Evolutionary conservation across 1,140 invertebrate species (phyloP).

Genomic region (Phymorhynchus buccinoides): DNA sequence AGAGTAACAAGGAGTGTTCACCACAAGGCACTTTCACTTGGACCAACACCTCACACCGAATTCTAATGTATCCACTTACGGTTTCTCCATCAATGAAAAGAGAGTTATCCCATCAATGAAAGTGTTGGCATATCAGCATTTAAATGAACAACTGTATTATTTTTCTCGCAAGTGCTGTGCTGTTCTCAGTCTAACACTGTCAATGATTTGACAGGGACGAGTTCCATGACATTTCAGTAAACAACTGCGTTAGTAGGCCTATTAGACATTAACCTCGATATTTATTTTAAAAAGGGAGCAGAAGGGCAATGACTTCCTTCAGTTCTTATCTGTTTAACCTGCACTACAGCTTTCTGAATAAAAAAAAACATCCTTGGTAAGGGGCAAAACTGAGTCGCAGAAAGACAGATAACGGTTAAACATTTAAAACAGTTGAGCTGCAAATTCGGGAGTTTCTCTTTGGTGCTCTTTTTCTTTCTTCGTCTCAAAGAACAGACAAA

Average conservation of each 20-base stretch:
- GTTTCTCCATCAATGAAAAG: too few species aligned
- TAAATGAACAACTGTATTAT: too few species aligned
- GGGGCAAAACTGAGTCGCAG: too few species aligned
- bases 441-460: neutral
- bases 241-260: neutral
- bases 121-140: too few species aligned
- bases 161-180: too few species aligned
- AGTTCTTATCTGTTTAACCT: neutral
- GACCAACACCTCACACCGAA: neutral
- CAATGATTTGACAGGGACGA: neutral
- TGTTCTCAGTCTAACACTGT: too few species aligned
- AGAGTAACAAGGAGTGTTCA: too few species aligned
- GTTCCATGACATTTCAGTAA: neutral
- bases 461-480: neutral
- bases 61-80: neutral
- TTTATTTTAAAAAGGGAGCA: neutral
- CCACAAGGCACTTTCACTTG: neutral
- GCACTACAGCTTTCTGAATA: too few species aligned
- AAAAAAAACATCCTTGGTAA: too few species aligned
- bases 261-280: neutral
- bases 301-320: neutral
- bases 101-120: too few species aligned
- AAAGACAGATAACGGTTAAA: neutral
- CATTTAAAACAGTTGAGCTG: neutral
- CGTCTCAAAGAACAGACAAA: neutral